phyloP scores from a whole-genome alignment of 2,797 vertebrate species.

The Paedocypris micromegethes region DNA sequence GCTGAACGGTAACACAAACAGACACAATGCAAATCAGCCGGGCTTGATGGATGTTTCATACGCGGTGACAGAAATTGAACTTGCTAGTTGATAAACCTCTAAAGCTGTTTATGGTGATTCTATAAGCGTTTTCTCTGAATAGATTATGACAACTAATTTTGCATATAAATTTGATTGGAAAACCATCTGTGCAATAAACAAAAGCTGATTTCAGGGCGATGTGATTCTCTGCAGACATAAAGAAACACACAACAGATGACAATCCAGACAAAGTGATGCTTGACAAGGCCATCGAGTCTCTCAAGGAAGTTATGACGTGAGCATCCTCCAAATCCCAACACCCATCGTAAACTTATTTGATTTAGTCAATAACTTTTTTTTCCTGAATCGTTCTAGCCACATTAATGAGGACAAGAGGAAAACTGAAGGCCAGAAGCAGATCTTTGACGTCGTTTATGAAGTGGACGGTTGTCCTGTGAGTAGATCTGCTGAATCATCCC shows the following conservation, averaged over 20 bases:
- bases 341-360: no score
- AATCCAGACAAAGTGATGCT: constrained; percentile 92
- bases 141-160: no score
- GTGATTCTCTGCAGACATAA: constrained; percentile 77
- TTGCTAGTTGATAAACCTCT: no score
- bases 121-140: no score
- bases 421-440: constrained; percentile 95
- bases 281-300: constrained; percentile 90
- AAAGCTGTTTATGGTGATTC: no score
- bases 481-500: constrained; percentile 33
- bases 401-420: constrained; percentile 99
- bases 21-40: neutral
- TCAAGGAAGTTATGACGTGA: constrained; percentile 99
- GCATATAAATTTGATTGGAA: no score
- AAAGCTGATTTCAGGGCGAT: neutral
- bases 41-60: no score
- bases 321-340: constrained; percentile 39
- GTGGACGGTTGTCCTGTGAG: constrained; percentile 97
- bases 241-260: constrained; percentile 91
- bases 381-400: constrained; percentile 66
- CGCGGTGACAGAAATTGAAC: no score
- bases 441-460: constrained; percentile 98
- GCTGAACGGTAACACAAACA: constrained; percentile 78
- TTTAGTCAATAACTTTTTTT: no score
- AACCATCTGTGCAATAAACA: neutral